Evolutionary conservation across 2,888 invertebrate species (phyloP), one percentile per base, ranked within the genome.

Genomic region (Copidosoma aretas): DNA sequence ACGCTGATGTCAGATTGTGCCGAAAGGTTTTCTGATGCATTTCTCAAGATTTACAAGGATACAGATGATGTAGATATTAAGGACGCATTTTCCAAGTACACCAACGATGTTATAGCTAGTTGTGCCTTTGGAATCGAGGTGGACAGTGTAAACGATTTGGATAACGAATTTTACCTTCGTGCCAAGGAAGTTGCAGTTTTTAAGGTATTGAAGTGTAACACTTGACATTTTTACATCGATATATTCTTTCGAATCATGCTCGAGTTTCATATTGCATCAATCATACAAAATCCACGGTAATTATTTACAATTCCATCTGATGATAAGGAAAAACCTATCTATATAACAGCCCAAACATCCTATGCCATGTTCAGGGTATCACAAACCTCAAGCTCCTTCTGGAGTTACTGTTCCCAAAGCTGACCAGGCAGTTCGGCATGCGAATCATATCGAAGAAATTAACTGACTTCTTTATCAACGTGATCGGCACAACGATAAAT

Each of bases 1-100:
- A 82, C 84, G 0, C 81, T 87, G 61, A 86, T 88, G 72, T 73
- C 74, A 0, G 80, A 79, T 22, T 81, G 81, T 49, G 81, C 80
- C 4, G 71, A 70, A 39, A 78, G 77, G 41, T 80, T 82, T 57
- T 71, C 73, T 10, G 70, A 77, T 5, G 73, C 32, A 14, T 59
- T 69, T 12, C 1, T 64, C 0, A 51, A 56, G 12, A 51, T 5
- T 1, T 61, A 54, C 24, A 12, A 61, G 0, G 58, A 71, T 0
- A 68, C 61, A 0, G 52, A 70, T 0, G 60, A 17, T 10, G 12
- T 80, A 1, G 77, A 81, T 32, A 71, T 78, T 54, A 81, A 81
- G 68, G 79, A 81, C 24, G 67, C 68, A 0, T 75, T 77, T 32
- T 67, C 73, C 0, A 73, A 74, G 60, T 78, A 64, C 22, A 78